A percentile compares a stretch with the other conserved stretches of the same genome.
phyloP scores from a whole-genome alignment of 30 jellyfish, hydroid and myxozoan genomes.

The Clytia hemisphaerica region DNA sequence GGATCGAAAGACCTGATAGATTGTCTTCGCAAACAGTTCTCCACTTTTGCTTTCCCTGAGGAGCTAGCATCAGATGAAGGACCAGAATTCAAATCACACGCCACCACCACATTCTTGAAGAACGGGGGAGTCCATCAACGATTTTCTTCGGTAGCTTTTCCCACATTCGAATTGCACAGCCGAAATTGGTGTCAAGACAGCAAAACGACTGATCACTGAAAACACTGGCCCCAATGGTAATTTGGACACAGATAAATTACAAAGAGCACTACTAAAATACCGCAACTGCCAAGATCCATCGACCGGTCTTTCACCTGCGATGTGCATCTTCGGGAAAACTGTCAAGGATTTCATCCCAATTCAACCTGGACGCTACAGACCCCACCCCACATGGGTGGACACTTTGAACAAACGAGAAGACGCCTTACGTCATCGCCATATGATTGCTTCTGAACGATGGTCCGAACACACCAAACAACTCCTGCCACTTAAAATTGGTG shows the following conservation, averaged over 20 bases:
- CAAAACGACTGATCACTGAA: too few species aligned
- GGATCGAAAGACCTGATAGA: too few species aligned
- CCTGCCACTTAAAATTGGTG: constrained; percentile 4
- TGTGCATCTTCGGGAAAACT: constrained; percentile 16
- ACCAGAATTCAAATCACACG: too few species aligned
- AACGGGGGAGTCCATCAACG: too few species aligned
- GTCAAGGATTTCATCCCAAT: constrained; percentile 23
- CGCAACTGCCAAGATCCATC: constrained; percentile 10
- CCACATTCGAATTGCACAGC: too few species aligned
- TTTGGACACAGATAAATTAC: neutral
- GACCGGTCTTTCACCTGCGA: constrained; percentile 15
- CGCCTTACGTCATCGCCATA: constrained; percentile 11
- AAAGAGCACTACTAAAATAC: constrained; percentile 9
- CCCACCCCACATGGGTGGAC: constrained; percentile 32
- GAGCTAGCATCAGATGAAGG: too few species aligned
- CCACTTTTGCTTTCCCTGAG: too few species aligned
- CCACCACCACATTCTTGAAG: too few species aligned
- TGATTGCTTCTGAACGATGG: constrained; percentile 6
- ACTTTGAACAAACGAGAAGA: constrained; percentile 3
- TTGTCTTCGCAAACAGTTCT: too few species aligned
- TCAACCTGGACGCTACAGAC: constrained; percentile 24
- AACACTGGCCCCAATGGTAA: constrained; percentile 20
- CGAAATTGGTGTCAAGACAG: too few species aligned
- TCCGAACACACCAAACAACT: constrained; percentile 8
- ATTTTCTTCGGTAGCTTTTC: too few species aligned